Conservation (phyloP, 2,888 invertebrate genomes). For the Drosophila borborema region DNA sequence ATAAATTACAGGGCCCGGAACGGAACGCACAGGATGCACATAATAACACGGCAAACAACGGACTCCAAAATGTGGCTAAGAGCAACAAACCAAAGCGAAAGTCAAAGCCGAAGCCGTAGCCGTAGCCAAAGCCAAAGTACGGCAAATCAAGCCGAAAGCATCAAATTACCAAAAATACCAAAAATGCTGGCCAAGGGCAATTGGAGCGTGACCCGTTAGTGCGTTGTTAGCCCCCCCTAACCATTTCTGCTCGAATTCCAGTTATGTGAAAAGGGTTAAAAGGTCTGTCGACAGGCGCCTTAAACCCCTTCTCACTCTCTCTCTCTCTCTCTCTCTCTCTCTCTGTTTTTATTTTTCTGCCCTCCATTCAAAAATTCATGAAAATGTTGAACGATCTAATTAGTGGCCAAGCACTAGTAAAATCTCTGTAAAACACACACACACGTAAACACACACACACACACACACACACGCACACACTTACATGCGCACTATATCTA, state of each 20-base stretch:
- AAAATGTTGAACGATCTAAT: slow-evolving; percentile 68
- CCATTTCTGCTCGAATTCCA: not conserved
- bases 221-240: slow-evolving; percentile 17
- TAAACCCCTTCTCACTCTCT: not conserved
- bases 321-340: not conserved
- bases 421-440: slow-evolving; percentile 1
- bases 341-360: slow-evolving; percentile 9
- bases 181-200: slow-evolving; percentile 59
- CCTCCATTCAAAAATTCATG: slow-evolving; percentile 54
- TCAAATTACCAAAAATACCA: slow-evolving; percentile 46
- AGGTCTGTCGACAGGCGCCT: slow-evolving; percentile 68
- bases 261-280: slow-evolving; percentile 73
- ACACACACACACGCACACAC: not conserved
- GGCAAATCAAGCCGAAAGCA: slow-evolving; percentile 30
- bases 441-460: not conserved
- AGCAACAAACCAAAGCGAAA: slow-evolving; percentile 29
- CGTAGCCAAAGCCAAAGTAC: slow-evolving; percentile 13
- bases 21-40: slow-evolving; percentile 64
- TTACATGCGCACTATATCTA: not conserved
- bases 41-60: slow-evolving; percentile 44
- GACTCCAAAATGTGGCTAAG: slow-evolving; percentile 14
- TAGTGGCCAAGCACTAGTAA: slow-evolving; percentile 48
- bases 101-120: slow-evolving; percentile 1
- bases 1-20: slow-evolving; percentile 78
- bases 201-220: slow-evolving; percentile 52